Evolutionary conservation across 2,113 vertebrate species (phyloP), one percentile per base, ranked within the genome.

Genomic region (Vidua chalybeata): DNA sequence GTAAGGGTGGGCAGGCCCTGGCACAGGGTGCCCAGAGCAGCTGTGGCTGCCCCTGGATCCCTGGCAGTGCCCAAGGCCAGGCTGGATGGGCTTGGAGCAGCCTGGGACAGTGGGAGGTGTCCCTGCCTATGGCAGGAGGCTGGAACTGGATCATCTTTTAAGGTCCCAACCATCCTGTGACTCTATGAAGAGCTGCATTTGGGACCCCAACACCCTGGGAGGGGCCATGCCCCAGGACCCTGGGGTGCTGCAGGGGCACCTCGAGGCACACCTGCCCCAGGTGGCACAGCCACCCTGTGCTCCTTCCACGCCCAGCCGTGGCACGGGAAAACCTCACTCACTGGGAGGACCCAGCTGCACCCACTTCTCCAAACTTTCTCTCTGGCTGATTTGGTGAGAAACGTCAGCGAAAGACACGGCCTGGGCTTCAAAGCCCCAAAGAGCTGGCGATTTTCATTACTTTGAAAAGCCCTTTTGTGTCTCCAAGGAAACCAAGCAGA

Each of bases 401-500:
- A 66, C 23, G 3, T 35, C 27, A 11, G 56, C 17, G 35, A 37
- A 51, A 83, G 84, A 80, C 13, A 4, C 2, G 20, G 80, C 75
- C 93, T 77, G 75, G 31, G 58, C 66, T 96, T 95, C 72, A 94
- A 95, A 95, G 90, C 66, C 37, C 91, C 43, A 13, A 55, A 84
- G 85, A 93, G 85, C 83, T 77, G 73, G 72, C 92, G 73, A 91
- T 69, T 77, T 93, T 94, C 93, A 71, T 85, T 76, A 81, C 87
- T 94, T 94, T 92, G 86, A 90, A 94, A 96, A 96, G 73, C 84
- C 84, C 73, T 94, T 93, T 92, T 91, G 84, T 33, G 90, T 96
- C 95, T 96, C 97, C 94, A 97, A 81, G 81, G 97, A 96, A 98
- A 97, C 95, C 93, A 94, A 96, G 85, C 68, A 94, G 95, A 97